Base-by-base conservation (phyloP, 2,113 vertebrate species). In the Pomatostomus ruficeps region DNA sequence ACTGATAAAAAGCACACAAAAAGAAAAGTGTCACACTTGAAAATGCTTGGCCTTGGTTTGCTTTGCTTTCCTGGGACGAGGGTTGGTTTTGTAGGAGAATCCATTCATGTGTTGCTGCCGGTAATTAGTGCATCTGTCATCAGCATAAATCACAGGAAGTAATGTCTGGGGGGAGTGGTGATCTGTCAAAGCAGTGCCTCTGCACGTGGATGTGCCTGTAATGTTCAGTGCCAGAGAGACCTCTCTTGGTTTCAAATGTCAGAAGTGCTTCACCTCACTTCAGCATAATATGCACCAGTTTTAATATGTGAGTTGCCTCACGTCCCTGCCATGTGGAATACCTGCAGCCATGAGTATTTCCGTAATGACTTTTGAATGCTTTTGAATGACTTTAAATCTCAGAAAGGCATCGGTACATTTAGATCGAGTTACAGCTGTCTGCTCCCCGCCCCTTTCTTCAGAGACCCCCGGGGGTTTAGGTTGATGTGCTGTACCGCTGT, bases 401-500 rank as follows among this genome's bases (percentile, higher is more conserved):
- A 51, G 12, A 10, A 40, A 22, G 25, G 14, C 21, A 11, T 38
- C 0, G 1, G 7, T 66, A 16, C 28, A 43, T 7, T 36, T 38
- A 35, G 21, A 38, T 63, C 3, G 29, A 58, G 52, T 54, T 88
- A 28, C 14, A 59, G 0, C 29, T 45, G 16, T 35, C 26, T 67
- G 0, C 33, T 91, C 8, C 36, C 22, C 83, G 31, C 31, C 18
- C 6, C 54, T 83, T 65, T 61, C 61, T 90, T 75, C 58, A 52
- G 82, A 90, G 17, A 52, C 43, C 16, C 12, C 28, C 8, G 12
- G 14, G 54, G 24, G 29, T 46, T 66, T 61, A 23, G 22, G 24
- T 45, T 40, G 36, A 1, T 14, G 6, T 35, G 16, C 76, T 61
- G 3, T 26, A 14, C 7, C 20, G 67, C 0, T 31, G 0, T 7